Conservation (phyloP, 2,113 vertebrate genomes). For the Mola mola region DNA sequence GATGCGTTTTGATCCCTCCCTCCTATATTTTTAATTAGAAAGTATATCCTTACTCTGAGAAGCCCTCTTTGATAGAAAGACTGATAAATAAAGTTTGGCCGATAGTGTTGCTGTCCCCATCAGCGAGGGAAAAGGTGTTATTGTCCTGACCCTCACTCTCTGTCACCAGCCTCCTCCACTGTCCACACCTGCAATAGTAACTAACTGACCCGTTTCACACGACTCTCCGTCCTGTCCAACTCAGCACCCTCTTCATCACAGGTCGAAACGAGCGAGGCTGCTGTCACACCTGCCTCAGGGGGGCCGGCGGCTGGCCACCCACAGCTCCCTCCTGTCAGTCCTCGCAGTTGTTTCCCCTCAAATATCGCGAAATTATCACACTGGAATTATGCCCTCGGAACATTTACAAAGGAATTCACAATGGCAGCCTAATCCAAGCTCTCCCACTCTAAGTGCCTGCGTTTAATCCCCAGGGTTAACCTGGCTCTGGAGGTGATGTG, state of each 20-base stretch:
- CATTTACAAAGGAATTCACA: conserved; percentile 59
- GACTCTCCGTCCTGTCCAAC: conserved; percentile 55
- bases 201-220: conserved; percentile 66
- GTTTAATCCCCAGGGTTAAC: conserved; percentile 74
- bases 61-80: no score
- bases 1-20: no score
- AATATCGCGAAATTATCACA: conserved; percentile 32
- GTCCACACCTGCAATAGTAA: conserved; percentile 69
- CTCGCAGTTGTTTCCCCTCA: conserved; percentile 15
- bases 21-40: no score
- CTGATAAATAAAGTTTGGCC: no score
- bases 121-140: no score
- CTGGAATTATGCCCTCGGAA: conserved; percentile 43
- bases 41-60: no score
- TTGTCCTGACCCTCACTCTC: conserved; percentile 48
- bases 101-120: no score
- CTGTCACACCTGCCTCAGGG: conserved; percentile 53
- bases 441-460: conserved; percentile 67
- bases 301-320: conserved; percentile 59
- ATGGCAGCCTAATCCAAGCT: conserved; percentile 52
- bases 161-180: conserved; percentile 57
- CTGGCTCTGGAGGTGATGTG: conserved; percentile 66
- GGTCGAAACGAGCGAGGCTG: not conserved
- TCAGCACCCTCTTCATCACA: conserved; percentile 78
- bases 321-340: conserved; percentile 33